Evolutionary conservation across 30 jellyfish, hydroid and myxozoan genomes (phyloP).

Genomic region (Aurelia aurita): DNA sequence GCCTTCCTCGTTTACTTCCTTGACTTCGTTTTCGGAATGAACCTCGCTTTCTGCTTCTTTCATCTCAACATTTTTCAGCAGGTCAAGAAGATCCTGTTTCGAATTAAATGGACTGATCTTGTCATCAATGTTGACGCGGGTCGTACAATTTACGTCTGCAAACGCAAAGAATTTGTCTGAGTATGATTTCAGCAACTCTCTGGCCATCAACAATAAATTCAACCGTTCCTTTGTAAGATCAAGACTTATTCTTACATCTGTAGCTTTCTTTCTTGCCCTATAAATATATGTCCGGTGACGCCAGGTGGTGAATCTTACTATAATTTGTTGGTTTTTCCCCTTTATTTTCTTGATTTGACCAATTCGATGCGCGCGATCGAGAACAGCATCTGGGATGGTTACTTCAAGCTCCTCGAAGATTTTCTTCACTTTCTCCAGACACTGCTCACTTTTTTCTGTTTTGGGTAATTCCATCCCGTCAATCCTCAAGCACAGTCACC

Average conservation of each 20-base stretch:
- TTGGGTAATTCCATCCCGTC: slow-evolving; percentile 27
- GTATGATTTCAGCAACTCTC: too few species aligned
- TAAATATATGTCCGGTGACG: slow-evolving; percentile 32
- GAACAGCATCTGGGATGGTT: slow-evolving; percentile 24
- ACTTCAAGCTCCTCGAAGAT: slow-evolving; percentile 49
- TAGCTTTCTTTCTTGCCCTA: slow-evolving; percentile 18
- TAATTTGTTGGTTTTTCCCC: slow-evolving; percentile 21
- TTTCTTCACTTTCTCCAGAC: slow-evolving; percentile 46
- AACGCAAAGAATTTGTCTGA: too few species aligned
- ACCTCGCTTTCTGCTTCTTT: too few species aligned
- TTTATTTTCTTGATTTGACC: slow-evolving; percentile 16
- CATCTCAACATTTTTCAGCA: too few species aligned
- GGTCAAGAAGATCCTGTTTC: too few species aligned
- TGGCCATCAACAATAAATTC: too few species aligned
- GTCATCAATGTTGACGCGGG: too few species aligned
- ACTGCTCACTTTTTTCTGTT: slow-evolving; percentile 34
- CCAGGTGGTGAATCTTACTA: slow-evolving; percentile 39
- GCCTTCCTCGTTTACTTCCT: too few species aligned
- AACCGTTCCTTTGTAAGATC: too few species aligned
- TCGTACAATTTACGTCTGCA: too few species aligned
- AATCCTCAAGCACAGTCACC: slow-evolving; percentile 40
- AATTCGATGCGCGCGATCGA: slow-evolving; percentile 48
- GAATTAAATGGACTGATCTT: too few species aligned
- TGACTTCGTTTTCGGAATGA: too few species aligned
- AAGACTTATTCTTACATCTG: not conserved